Evolutionary conservation across 2,113 vertebrate species (phyloP).

Genomic region (Serinus canaria): DNA sequence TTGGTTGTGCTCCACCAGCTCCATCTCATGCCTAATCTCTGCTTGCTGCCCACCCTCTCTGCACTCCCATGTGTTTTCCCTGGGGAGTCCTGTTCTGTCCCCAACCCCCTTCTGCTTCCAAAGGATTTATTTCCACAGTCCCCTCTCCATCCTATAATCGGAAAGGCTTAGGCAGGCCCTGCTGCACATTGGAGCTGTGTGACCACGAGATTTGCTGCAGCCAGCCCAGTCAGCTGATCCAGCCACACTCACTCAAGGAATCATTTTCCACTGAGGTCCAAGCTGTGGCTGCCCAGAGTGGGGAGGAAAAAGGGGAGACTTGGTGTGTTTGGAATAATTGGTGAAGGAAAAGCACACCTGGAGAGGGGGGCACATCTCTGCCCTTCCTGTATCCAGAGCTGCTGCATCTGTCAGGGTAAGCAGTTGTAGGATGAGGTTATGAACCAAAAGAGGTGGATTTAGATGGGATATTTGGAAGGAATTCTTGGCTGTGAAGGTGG

Average conservation of each 20-base stretch:
- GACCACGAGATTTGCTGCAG: slow-evolving; percentile 21
- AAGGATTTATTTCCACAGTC: background rate
- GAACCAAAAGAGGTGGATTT: background rate
- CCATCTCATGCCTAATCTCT: rapidly evolving
- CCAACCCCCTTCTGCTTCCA: background rate
- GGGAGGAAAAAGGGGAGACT: background rate
- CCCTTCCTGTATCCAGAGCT: rapidly evolving
- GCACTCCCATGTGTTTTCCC: rapidly evolving
- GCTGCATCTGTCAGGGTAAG: background rate
- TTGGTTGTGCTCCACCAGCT: background rate
- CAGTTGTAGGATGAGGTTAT: background rate
- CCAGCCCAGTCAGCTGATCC: slow-evolving; percentile 37
- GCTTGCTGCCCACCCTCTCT: background rate
- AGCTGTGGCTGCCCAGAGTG: background rate
- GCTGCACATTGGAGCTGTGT: background rate
- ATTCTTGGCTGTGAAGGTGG: rapidly evolving
- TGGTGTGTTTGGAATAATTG: background rate
- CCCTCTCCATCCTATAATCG: background rate
- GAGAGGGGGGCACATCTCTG: background rate
- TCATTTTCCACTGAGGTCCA: slow-evolving; percentile 38
- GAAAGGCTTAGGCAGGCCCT: slow-evolving; percentile 31
- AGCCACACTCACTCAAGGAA: slow-evolving; percentile 36
- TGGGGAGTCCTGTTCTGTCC: background rate
- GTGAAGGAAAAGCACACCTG: background rate
- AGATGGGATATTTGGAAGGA: background rate